Base-by-base conservation (phyloP, 1,140 invertebrate genomes). In the Zaprionus gabonicus region DNA sequence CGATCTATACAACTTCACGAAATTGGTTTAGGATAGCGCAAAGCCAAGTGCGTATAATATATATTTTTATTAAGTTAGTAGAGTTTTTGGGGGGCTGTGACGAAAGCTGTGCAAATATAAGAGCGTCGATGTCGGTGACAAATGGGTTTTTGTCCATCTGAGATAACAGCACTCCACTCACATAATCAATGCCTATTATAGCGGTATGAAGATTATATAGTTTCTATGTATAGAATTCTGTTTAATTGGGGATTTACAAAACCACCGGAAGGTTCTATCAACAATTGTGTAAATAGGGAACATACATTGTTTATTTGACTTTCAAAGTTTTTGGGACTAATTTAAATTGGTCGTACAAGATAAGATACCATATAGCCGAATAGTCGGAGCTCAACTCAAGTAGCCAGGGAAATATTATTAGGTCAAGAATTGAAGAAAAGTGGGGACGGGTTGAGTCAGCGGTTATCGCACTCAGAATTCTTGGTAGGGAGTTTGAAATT, bases 171-270 rank as follows among this genome's bases (percentile, higher is more conserved):
- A 51, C 46, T 51, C 7, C 1, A n/a, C 5, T 34, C 23, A 41
- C 17, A 41, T 20, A 56, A 41, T 55, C 34, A 20, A 66, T 41
- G 23, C 25, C 34, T 17, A 38, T 34, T 59, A 31, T 44, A 34
- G 38, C 2, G n/a, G 12, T n/a, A 49, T 56, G 31, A n/a, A 59
- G 55, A 69, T 69, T 59, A 51, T 23, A n/a, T 31, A 41, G n/a
- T 9, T 15, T 25, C 38, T 55, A 55, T 53, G 20, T 63, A 41
- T 57, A 34, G 25, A 67, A 27, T 1, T 36, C 17, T 28, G 46
- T 46, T n/a, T 34, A 28, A 64, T 64, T 58, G 59, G 67, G 72
- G 71, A 55, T 73, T 60, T 60, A 68, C 65, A 73, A 60, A 60
- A 12, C n/a, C 36, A 25, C 71, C 62, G 71, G 57, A 68, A 73